Base-by-base conservation (phyloP, 2,113 vertebrate genomes). In the Ctenomys sociabilis region DNA sequence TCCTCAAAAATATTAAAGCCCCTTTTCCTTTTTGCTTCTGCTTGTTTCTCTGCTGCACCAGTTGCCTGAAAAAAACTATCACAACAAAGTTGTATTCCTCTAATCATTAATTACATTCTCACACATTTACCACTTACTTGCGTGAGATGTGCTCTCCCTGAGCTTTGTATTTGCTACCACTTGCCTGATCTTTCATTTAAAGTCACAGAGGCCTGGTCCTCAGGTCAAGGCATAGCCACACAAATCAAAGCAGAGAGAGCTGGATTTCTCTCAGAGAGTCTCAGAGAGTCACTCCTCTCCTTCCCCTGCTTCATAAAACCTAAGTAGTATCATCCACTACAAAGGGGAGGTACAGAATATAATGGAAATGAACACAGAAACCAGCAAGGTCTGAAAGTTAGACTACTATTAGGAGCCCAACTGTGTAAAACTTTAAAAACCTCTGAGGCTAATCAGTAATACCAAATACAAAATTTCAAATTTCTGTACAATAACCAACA, bases 371-470 rank as follows among this genome's bases (percentile, higher is more conserved):
- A 32, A 80, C 26, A 32, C 6, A 77, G 3, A 16, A 59, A 22
- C 63, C 72, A 75, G 49, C 40, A n/a, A 49, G 35, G 64, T 8
- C 12, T 26, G 43, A 30, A 40, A 30, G 70, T 10, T 1, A n/a
- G 59, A 30, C 37, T 5, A 35, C 66, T 8, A n/a, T n/a, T 13
- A 75, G 32, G 21, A 77, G 63, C 4, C 7, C 28, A 64, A 4
- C 1, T n/a, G 43, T 32, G 57, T 19, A 26, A 35, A 75, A 72
- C 17, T 0, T 0, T 21, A 28, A 0, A 61, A 4, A 28, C 45
- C 45, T 35, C 28, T 22, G 17, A 84, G n/a, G 22, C 92, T 28
- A 21, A 88, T 52, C 2, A 4, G 49, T 26, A 85, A 77, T 5
- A 11, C 8, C 5, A 57, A 75, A 54, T 26, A 63, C 3, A 57